phyloP scores from a whole-genome alignment of 2,797 vertebrate species.

The Pogoniulus pusillus region DNA sequence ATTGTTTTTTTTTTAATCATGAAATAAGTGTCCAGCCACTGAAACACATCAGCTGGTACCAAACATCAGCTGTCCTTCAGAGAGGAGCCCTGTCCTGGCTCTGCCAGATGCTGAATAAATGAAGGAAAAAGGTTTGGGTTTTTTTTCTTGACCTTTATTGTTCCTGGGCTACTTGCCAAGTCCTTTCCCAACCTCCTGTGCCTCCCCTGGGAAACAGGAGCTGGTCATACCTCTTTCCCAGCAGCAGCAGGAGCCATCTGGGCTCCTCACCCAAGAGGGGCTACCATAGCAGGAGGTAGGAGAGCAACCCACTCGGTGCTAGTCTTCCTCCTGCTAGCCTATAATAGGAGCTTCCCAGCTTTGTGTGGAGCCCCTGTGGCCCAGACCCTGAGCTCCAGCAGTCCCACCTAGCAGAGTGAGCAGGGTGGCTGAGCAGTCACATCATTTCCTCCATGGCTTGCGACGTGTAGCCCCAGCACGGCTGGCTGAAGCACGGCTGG shows the following conservation, averaged over 20 bases:
- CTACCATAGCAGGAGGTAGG: too few species aligned
- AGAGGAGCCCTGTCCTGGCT: neutral
- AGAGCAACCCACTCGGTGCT: neutral
- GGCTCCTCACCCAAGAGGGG: too few species aligned
- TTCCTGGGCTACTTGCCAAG: neutral
- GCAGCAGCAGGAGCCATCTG: neutral
- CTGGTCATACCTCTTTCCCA: neutral
- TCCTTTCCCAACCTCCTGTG: neutral
- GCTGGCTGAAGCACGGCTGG: too few species aligned
- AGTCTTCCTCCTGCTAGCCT: neutral
- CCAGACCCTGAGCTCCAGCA: neutral
- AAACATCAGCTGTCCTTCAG: neutral
- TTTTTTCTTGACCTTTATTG: neutral
- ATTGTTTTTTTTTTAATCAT: constrained; percentile 17
- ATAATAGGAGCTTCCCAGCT: neutral
- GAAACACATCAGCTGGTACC: neutral
- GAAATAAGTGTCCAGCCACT: too few species aligned
- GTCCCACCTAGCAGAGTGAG: neutral
- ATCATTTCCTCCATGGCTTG: accelerated
- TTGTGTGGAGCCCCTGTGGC: neutral
- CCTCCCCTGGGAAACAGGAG: accelerated
- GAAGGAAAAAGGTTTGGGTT: constrained; percentile 14
- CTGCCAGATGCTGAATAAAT: constrained; percentile 7
- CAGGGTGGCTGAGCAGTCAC: neutral
- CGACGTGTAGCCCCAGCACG: neutral